These are phyloP conservation scores for Gymnothorax reevesii DNA, from an alignment of 2,797 vertebrate species.

Conservation along the genomic window DNA sequence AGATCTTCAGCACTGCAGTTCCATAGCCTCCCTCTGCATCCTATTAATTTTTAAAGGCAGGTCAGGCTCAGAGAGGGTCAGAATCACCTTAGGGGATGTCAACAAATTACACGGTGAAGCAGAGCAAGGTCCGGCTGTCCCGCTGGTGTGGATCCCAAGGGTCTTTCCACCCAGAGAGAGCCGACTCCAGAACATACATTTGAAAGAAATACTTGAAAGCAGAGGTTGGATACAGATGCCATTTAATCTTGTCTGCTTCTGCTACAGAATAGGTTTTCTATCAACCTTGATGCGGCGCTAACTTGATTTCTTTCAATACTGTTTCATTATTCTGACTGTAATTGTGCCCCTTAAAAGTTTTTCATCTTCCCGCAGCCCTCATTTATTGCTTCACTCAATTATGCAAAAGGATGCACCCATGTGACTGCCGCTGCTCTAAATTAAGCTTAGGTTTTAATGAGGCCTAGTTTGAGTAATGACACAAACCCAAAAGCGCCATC, in stretches of 20 bases:
- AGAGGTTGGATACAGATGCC: neutral
- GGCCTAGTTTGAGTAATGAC: conserved; percentile 65
- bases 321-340: conserved; percentile 82
- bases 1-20: neutral
- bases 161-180: neutral
- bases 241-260: neutral
- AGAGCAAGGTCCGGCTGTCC: neutral
- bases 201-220: neutral
- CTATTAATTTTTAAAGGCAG: conserved; percentile 3
- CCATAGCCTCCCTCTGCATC: neutral
- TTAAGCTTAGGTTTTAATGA: conserved; percentile 56
- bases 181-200: too few relatives aligned
- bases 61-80: neutral
- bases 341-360: conserved; percentile 84
- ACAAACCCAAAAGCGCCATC: conserved; percentile 53
- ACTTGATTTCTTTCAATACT: neutral
- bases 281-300: conserved; percentile 53
- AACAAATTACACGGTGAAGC: neutral
- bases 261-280: neutral
- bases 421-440: conserved; percentile 71
- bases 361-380: conserved; percentile 79
- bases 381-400: conserved; percentile 81
- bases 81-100: neutral
- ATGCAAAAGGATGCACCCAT: conserved; percentile 71
- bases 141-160: neutral